Base-by-base conservation (phyloP, 2,888 invertebrate species). In the Fragum sueziense region DNA sequence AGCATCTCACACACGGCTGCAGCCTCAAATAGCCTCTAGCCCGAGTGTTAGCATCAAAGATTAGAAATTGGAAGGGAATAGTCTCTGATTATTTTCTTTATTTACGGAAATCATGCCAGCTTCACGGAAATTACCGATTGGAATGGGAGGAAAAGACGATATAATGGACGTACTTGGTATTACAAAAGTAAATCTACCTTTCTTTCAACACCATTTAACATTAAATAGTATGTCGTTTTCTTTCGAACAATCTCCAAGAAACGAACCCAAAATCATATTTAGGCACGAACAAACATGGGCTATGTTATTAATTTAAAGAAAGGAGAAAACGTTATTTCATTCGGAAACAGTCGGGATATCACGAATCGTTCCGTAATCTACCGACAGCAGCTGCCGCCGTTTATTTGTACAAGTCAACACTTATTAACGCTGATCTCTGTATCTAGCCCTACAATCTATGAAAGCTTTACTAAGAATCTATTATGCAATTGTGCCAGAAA, bases 371-470 rank as follows among this genome's bases (percentile, higher is more conserved):
- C 65, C 65, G 65, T 65, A 65, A 65, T 65, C 65, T 25, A 3
- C 65, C 65, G 65, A 65, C 41, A 25, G 41, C 65, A 65, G 65
- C 65, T 65, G 57, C 41, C 31, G 31, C 33, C 68, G 76, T 76
- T 80, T 81, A 78, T 78, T 78, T 75, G 72, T 76, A 62, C 74
- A 68, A 77, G 73, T 78, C 81, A 78, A 61, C 77, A 37, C 72
- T 69, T 54, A 77, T 78, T 78, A 81, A 25, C 37, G 14, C n/a
- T 62, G 61, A 54, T 29, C 37, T 14, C 52, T 22, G 52, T 80
- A 80, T 80, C 76, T 73, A 70, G 67, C 27, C 20, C 67, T 27
- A 9, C 65, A 65, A 47, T 65, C 65, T 65, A 37, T 41, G 65
- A 65, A 41, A n/a, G 65, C 47, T 65, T 65, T 65, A 65, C 65